Conservation (phyloP, 1,140 invertebrate genomes). For the Drosophila lacteicornis region DNA sequence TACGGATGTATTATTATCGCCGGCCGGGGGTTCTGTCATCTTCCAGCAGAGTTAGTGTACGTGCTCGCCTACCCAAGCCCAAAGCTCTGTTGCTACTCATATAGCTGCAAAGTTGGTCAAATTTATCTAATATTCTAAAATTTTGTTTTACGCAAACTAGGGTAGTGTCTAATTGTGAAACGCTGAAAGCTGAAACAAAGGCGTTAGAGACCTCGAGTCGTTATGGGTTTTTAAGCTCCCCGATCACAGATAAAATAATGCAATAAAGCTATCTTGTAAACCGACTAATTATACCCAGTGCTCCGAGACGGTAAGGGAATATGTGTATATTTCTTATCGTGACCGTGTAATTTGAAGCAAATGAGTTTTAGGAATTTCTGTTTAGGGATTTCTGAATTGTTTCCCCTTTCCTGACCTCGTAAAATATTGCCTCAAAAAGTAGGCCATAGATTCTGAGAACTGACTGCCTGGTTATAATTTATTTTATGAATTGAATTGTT, state of each 20-base stretch:
- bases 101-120: background rate
- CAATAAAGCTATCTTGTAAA: background rate
- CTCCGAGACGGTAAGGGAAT: background rate
- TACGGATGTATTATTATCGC: conserved; percentile 5
- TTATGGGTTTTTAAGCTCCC: conserved; percentile 10
- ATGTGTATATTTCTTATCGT: background rate
- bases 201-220: background rate
- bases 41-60: background rate
- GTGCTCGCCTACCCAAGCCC: background rate
- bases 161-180: background rate
- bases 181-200: background rate
- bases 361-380: background rate
- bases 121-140: background rate
- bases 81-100: background rate
- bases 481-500: too few relatives aligned
- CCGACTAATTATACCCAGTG: background rate
- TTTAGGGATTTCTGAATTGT: too few relatives aligned
- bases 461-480: background rate
- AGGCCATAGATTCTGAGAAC: background rate
- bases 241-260: conserved; percentile 5
- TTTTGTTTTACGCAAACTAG: background rate
- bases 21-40: conserved; percentile 1
- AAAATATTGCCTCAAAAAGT: background rate
- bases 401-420: background rate
- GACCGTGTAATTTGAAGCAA: background rate